These are phyloP conservation scores for Colaptes auratus DNA, from an alignment of 2,113 vertebrate species.

Conservation along the genomic window DNA sequence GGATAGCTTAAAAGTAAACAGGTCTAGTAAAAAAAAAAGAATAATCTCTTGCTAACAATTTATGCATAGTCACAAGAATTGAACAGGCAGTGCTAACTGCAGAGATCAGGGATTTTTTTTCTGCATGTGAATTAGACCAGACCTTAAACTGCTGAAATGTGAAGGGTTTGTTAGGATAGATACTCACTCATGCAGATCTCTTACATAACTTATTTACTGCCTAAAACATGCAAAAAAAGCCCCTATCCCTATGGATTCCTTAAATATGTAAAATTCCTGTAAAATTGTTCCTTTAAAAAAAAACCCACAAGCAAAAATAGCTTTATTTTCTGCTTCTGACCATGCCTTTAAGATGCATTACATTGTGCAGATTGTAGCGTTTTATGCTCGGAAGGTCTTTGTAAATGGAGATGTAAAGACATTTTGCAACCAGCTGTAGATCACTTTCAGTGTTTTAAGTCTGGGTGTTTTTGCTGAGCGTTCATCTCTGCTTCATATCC, in stretches of 20 bases:
- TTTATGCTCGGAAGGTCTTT: background rate
- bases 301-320: too few relatives aligned
- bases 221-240: background rate
- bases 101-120: background rate
- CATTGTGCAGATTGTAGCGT: background rate
- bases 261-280: background rate
- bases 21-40: background rate
- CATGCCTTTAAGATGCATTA: background rate
- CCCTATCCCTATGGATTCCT: background rate
- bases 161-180: background rate
- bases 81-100: background rate
- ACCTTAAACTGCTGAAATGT: background rate
- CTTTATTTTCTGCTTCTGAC: background rate
- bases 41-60: background rate
- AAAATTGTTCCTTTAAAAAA: background rate
- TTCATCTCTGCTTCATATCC: background rate
- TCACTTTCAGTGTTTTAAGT: background rate
- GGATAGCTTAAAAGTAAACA: background rate
- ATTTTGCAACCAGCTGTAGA: background rate
- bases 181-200: background rate
- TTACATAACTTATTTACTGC: background rate
- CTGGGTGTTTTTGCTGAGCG: background rate
- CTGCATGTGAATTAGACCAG: background rate
- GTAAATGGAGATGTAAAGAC: background rate
- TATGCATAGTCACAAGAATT: background rate